Evolutionary conservation across 2,888 invertebrate species (phyloP).

Genomic region (Agrypnus murinus): DNA sequence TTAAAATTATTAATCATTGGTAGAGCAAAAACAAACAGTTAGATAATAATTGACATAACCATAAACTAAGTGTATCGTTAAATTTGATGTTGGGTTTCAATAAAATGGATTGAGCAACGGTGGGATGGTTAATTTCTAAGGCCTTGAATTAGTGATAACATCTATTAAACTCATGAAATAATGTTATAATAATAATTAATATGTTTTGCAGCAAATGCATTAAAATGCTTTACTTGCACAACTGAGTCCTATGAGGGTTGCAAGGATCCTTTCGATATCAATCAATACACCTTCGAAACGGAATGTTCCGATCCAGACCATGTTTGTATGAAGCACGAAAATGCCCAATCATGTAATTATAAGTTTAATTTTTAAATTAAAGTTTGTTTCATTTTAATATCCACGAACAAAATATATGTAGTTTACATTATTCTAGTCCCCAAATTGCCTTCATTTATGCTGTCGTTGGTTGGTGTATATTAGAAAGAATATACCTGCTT

Average conservation of each 20-base stretch:
- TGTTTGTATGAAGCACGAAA: constrained; percentile 28
- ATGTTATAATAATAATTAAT: not conserved
- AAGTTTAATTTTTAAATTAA: too few species aligned
- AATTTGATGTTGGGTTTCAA: not conserved
- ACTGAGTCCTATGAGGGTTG: not conserved
- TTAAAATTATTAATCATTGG: not conserved
- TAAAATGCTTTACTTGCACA: constrained; percentile 34
- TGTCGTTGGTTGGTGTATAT: too few species aligned
- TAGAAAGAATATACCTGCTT: too few species aligned
- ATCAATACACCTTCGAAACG: not conserved
- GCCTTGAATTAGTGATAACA: not conserved
- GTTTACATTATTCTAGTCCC: too few species aligned
- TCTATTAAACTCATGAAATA: too few species aligned
- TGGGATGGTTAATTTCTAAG: not conserved
- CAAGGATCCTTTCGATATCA: constrained; percentile 32
- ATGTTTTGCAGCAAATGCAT: constrained; percentile 11
- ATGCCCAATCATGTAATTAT: constrained; percentile 14
- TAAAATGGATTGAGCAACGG: not conserved
- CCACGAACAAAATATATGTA: too few species aligned
- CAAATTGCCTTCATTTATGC: too few species aligned
- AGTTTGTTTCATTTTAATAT: too few species aligned
- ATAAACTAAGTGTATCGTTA: not conserved
- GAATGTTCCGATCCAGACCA: constrained; percentile 25
- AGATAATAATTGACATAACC: not conserved
- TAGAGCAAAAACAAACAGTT: not conserved